These are phyloP conservation scores for Chiloscyllium punctatum DNA, from an alignment of 2,797 vertebrate species.

Conservation along the genomic window DNA sequence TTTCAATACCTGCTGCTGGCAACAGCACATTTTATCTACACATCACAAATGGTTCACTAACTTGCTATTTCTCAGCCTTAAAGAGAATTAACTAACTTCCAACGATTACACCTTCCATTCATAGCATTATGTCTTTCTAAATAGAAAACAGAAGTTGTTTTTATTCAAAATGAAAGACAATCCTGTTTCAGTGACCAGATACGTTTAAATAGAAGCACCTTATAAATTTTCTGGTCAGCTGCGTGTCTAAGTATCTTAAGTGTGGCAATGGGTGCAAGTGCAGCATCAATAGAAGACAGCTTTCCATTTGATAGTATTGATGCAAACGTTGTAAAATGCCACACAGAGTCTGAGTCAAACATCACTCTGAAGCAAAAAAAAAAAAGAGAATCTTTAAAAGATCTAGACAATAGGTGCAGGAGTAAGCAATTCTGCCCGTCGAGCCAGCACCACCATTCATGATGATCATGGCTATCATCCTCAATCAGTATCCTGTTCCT, in stretches of 20 bases:
- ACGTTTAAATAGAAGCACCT: constrained; percentile 5
- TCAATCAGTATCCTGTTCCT: no score
- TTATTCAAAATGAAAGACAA: not conserved
- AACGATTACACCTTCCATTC: not conserved
- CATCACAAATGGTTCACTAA: no score
- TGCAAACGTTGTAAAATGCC: no score
- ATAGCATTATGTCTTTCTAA: not conserved
- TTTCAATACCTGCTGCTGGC: not conserved
- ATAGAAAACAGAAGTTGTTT: not conserved
- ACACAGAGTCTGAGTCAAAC: no score
- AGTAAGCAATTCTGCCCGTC: no score
- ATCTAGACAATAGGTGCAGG: no score
- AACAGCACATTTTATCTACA: not conserved
- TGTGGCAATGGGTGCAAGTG: not conserved
- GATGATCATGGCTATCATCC: no score
- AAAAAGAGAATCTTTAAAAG: not conserved
- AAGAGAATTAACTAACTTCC: not conserved
- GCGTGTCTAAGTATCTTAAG: no score
- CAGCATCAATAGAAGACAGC: not conserved
- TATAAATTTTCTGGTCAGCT: not conserved
- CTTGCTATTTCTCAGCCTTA: not conserved
- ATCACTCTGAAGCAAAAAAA: not conserved
- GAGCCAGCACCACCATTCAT: no score
- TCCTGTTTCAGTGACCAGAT: not conserved
- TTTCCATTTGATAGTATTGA: no score